phyloP scores from a whole-genome alignment of 2,888 invertebrate species.

The Drosophila mercatorum region DNA sequence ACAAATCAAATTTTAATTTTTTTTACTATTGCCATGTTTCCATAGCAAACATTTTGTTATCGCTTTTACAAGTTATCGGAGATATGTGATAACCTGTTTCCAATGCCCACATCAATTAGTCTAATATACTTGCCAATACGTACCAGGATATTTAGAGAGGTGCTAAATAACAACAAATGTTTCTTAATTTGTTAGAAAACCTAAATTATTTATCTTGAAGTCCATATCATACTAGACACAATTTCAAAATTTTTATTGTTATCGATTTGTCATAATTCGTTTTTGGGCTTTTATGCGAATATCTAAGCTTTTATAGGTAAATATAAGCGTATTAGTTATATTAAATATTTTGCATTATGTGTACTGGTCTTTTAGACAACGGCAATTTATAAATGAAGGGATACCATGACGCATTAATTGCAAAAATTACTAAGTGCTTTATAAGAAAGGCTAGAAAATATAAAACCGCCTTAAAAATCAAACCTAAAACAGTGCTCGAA shows the following conservation, averaged over 20 bases:
- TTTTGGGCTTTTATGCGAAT: neutral
- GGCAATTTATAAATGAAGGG: neutral
- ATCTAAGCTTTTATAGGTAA: neutral
- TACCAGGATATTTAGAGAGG: neutral
- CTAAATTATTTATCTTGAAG: neutral
- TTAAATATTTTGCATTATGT: neutral
- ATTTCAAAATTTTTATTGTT: neutral
- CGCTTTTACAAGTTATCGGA: constrained; percentile 42
- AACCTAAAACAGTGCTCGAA: constrained; percentile 16
- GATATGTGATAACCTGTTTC: constrained; percentile 18
- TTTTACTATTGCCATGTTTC: constrained; percentile 57
- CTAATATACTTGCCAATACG: neutral
- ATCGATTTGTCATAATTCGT: constrained; percentile 3
- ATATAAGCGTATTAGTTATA: neutral
- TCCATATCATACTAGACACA: constrained; percentile 5
- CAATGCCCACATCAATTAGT: constrained; percentile 1
- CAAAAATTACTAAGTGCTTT: neutral
- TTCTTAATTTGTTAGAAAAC: neutral
- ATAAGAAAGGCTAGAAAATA: neutral
- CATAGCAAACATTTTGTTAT: constrained; percentile 53
- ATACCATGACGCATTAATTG: neutral
- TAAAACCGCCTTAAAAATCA: neutral
- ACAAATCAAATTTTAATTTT: constrained; percentile 59
- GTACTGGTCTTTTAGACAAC: neutral
- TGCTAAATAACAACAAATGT: neutral